Conservation (phyloP, 2,113 vertebrate genomes). For the Rhodinocichla rosea region DNA sequence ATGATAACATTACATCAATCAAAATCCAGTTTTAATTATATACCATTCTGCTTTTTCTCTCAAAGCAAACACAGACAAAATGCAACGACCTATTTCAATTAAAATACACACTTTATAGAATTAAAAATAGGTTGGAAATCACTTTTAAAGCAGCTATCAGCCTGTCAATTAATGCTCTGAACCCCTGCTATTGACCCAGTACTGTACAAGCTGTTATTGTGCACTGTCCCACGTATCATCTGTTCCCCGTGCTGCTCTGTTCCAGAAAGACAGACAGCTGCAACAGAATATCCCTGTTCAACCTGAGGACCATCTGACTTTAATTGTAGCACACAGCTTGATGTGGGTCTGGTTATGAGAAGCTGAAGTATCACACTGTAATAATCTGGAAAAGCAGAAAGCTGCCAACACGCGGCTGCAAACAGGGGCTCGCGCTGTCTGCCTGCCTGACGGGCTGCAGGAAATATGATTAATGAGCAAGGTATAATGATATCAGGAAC, state of each 20-base stretch:
- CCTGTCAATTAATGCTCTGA: conserved; percentile 74
- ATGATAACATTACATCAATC: conserved; percentile 28
- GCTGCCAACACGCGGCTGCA: conserved; percentile 78
- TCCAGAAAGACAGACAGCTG: conserved; percentile 82
- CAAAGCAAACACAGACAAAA: neutral
- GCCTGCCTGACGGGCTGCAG: conserved; percentile 75
- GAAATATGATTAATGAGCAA: conserved; percentile 94
- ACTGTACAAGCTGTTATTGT: conserved; percentile 77
- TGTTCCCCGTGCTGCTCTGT: conserved; percentile 69
- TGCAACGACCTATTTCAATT: neutral
- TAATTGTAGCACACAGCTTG: conserved; percentile 86
- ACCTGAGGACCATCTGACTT: conserved; percentile 86
- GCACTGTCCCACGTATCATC: conserved; percentile 77
- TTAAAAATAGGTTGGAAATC: conserved; percentile 51
- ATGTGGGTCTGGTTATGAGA: conserved; percentile 77
- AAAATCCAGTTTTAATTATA: conserved; percentile 46
- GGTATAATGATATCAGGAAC: conserved; percentile 91
- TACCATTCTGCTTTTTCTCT: neutral
- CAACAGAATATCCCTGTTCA: conserved; percentile 78
- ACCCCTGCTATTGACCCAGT: conserved; percentile 68
- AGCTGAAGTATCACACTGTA: conserved; percentile 79
- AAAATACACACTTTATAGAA: conserved; percentile 19
- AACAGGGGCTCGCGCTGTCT: conserved; percentile 76
- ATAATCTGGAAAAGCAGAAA: conserved; percentile 81
- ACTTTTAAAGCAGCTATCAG: conserved; percentile 61